Percentiles rank a stretch among this genome's conserved stretches.
These are phyloP conservation scores for Vultur gryphus DNA, from an alignment of 2,797 vertebrate genomes.

Conservation along the genomic window DNA sequence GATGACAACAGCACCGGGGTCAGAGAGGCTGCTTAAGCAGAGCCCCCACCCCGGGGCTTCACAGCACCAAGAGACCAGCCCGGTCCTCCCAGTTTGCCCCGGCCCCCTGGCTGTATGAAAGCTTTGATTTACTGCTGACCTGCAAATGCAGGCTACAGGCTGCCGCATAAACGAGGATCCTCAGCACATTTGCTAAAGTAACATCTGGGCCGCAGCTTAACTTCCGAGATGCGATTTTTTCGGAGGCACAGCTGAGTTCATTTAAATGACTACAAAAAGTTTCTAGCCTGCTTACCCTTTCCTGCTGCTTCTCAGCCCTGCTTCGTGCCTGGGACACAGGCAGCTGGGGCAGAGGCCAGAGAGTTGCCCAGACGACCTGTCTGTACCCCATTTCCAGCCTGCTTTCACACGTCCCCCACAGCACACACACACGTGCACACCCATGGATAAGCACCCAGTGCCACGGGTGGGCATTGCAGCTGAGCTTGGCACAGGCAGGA, in stretches of 20 bases:
- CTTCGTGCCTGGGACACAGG: no score
- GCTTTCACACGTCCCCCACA: rapidly evolving
- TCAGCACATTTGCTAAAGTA: not conserved
- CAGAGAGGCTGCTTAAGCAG: not conserved
- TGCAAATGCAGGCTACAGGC: not conserved
- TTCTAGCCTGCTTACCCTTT: not conserved
- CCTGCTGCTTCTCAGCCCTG: not conserved
- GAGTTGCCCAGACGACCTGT: rapidly evolving
- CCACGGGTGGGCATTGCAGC: not conserved
- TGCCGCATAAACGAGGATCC: rapidly evolving
- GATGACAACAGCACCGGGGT: rapidly evolving
- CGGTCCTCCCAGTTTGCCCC: not conserved
- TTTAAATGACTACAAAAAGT: not conserved
- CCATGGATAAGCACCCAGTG: not conserved
- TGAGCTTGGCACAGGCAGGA: not conserved
- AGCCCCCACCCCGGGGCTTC: not conserved
- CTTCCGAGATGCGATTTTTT: not conserved
- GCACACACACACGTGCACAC: rapidly evolving
- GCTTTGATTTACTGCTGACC: not conserved
- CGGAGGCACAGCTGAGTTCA: not conserved
- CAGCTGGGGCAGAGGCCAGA: not conserved
- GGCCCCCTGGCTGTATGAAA: rapidly evolving
- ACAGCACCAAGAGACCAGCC: not conserved
- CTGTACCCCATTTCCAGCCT: not conserved
- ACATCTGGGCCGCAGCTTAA: not conserved